Evolutionary conservation across 92 coral and sea anemone species (phyloP).

Genomic region (Anthopleura xanthogrammica): DNA sequence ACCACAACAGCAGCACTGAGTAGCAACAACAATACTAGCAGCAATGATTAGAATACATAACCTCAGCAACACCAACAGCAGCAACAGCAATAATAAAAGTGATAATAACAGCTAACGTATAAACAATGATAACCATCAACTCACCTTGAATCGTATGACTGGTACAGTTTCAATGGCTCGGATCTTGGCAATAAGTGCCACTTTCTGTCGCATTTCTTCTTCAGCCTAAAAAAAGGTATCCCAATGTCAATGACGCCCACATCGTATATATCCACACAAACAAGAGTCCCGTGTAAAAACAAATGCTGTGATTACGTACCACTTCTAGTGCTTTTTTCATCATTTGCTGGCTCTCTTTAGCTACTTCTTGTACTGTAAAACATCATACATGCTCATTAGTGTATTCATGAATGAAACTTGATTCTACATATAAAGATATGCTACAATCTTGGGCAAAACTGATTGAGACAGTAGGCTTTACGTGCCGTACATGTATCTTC

Average conservation of each 20-base stretch:
- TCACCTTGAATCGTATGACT: constrained; percentile 95
- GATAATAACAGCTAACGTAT: no score
- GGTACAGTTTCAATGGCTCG: constrained; percentile 99
- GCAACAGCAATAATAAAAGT: background rate
- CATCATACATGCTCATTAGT: background rate
- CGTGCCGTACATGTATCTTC: no score
- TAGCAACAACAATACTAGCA: background rate
- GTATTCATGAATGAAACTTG: background rate
- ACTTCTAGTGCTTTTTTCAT: constrained; percentile 92
- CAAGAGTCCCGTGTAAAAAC: background rate
- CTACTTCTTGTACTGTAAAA: constrained; percentile 82
- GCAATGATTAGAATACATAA: background rate
- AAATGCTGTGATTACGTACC: constrained; percentile 35
- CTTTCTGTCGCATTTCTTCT: constrained; percentile 97
- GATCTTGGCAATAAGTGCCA: constrained; percentile 90
- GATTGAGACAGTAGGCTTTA: no score
- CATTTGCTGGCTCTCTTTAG: constrained; percentile 92
- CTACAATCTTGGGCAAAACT: no score
- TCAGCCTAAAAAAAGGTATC: constrained; percentile 66
- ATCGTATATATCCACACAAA: no score
- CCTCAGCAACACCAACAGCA: background rate
- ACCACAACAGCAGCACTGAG: background rate
- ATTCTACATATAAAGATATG: no score
- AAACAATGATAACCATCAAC: background rate
- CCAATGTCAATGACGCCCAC: background rate